A percentile compares a stretch with the other conserved stretches of the same genome.
Evolutionary conservation across 1,140 invertebrate species (phyloP).

Genomic region (Neotoxoptera formosana): DNA sequence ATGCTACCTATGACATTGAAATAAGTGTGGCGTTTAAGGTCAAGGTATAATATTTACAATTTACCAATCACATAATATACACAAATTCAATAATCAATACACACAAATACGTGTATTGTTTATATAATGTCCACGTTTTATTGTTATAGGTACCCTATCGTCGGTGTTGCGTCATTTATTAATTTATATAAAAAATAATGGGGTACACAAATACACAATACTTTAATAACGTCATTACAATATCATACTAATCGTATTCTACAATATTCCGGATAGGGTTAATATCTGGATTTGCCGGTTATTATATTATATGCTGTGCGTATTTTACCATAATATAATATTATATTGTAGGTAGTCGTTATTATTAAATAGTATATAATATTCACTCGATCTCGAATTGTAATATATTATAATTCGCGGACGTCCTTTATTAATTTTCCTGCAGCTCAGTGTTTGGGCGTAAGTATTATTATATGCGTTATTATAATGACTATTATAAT

Average conservation of each 20-base stretch:
- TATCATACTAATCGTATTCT: not conserved
- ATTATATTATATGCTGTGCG: too few species aligned
- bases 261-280: not conserved
- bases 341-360: too few species aligned
- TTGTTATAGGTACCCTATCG: too few species aligned
- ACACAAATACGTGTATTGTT: not conserved
- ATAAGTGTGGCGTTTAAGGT: constrained; percentile 1
- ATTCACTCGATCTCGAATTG: not conserved
- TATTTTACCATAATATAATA: too few species aligned
- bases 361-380: not conserved
- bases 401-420: not conserved
- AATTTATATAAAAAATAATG: too few species aligned
- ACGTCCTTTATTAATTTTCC: not conserved
- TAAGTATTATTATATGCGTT: not conserved
- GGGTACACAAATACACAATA: too few species aligned
- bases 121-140: not conserved
- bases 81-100: not conserved
- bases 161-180: not conserved
- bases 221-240: not conserved
- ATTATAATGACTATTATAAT: not conserved
- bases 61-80: not conserved
- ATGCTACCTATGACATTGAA: not conserved
- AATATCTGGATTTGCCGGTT: not conserved
- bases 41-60: not conserved
- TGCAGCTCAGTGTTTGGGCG: not conserved